Evolutionary conservation across 2,113 vertebrate genomes (phyloP).

Genomic region (Octodon degus): DNA sequence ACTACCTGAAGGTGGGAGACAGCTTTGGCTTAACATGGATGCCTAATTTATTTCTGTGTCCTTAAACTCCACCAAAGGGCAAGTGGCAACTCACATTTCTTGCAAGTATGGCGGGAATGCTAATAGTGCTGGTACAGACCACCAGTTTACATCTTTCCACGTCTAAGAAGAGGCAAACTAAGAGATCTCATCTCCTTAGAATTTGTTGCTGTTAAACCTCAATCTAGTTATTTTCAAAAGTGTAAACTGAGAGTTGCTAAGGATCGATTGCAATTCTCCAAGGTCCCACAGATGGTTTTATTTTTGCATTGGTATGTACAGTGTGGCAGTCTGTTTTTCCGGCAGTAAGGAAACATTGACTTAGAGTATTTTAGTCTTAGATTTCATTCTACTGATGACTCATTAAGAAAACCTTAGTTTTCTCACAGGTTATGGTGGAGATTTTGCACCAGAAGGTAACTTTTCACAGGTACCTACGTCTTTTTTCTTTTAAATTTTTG

Average conservation of each 20-base stretch:
- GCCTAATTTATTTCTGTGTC: no score
- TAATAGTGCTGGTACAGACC: background rate
- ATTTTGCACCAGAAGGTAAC: background rate
- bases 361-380: background rate
- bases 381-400: background rate
- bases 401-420: background rate
- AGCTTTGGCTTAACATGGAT: no score
- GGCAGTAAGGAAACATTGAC: background rate
- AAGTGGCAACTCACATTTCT: background rate
- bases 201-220: background rate
- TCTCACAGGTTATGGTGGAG: background rate
- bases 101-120: background rate
- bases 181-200: background rate
- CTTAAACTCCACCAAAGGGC: no score
- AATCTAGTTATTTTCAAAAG: background rate
- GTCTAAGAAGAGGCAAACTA: background rate
- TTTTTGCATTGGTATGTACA: background rate
- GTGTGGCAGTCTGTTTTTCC: background rate
- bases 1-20: no score
- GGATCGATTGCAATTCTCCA: background rate
- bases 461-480: background rate
- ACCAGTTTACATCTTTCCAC: background rate
- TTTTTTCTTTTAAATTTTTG: slow-evolving; percentile 31
- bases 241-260: background rate
- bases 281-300: background rate